Evolutionary conservation across 2,797 vertebrate genomes (phyloP).

Genomic region (Karalla daura): DNA sequence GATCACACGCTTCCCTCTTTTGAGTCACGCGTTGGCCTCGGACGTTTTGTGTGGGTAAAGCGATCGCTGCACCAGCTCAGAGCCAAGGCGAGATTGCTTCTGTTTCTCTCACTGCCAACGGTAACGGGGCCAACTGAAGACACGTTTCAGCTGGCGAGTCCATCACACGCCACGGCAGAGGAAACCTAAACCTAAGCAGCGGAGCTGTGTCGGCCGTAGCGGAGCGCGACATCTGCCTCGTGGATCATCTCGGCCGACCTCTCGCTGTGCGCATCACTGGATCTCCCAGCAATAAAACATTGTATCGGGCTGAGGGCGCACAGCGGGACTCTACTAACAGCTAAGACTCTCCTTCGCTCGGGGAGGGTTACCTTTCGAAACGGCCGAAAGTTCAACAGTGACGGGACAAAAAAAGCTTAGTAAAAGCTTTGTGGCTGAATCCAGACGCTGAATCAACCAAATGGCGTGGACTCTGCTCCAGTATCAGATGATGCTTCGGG

Average conservation of each 20-base stretch:
- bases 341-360: slow-evolving; percentile 8
- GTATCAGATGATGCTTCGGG: no score
- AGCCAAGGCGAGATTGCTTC: slow-evolving; percentile 63
- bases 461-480: background rate
- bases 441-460: background rate
- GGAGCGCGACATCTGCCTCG: slow-evolving; percentile 48
- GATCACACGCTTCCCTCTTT: slow-evolving; percentile 44
- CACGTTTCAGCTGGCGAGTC: slow-evolving; percentile 61
- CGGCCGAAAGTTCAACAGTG: background rate
- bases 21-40: slow-evolving; percentile 64
- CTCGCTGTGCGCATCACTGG: slow-evolving; percentile 46
- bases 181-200: slow-evolving; percentile 38
- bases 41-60: slow-evolving; percentile 38
- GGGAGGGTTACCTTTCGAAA: slow-evolving; percentile 33
- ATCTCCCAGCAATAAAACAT: slow-evolving; percentile 49
- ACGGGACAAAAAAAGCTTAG: background rate
- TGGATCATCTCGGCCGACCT: slow-evolving; percentile 53
- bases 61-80: slow-evolving; percentile 45
- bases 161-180: slow-evolving; percentile 48
- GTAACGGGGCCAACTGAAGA: slow-evolving; percentile 58
- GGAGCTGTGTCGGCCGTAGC: slow-evolving; percentile 36
- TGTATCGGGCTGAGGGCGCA: slow-evolving; percentile 42
- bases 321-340: slow-evolving; percentile 21
- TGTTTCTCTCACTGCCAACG: slow-evolving; percentile 59
- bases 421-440: no score